A percentile compares a stretch with the other conserved stretches of the same genome.
phyloP scores from a whole-genome alignment of 2,888 invertebrate species.

The Drosophila histrio region DNA sequence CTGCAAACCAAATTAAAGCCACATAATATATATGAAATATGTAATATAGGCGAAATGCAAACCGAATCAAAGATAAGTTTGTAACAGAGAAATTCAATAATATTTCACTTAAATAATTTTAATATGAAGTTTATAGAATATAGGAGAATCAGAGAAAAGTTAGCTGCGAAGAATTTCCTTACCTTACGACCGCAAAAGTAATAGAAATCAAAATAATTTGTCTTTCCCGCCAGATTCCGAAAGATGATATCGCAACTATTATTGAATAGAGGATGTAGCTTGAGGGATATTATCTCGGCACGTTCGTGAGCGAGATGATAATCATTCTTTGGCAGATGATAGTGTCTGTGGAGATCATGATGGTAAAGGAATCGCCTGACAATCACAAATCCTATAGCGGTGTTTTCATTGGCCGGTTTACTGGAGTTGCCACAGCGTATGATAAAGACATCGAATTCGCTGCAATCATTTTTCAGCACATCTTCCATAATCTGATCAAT shows the following conservation, averaged over 20 bases:
- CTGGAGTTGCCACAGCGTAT: slow-evolving; percentile 76
- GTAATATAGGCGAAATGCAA: no score
- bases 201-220: slow-evolving; percentile 65
- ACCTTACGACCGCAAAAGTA: slow-evolving; percentile 52
- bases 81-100: no score
- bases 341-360: slow-evolving; percentile 52
- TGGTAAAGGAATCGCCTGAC: slow-evolving; percentile 51
- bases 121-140: no score
- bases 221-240: slow-evolving; percentile 67
- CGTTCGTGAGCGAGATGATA: slow-evolving; percentile 31
- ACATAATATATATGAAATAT: no score
- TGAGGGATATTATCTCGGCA: slow-evolving; percentile 70
- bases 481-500: slow-evolving; percentile 62
- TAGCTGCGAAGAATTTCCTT: no score
- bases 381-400: slow-evolving; percentile 74
- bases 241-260: slow-evolving; percentile 65
- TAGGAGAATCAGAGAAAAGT: no score
- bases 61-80: background rate
- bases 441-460: slow-evolving; percentile 61
- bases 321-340: slow-evolving; percentile 45
- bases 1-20: slow-evolving; percentile 17
- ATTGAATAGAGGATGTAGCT: slow-evolving; percentile 75
- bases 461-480: slow-evolving; percentile 57
- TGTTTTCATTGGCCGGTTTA: slow-evolving; percentile 54
- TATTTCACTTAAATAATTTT: no score